Evolutionary conservation across 30 jellyfish, hydroid and myxozoan genomes (phyloP), one percentile per base, ranked within the genome.

Genomic region (Aurelia aurita): DNA sequence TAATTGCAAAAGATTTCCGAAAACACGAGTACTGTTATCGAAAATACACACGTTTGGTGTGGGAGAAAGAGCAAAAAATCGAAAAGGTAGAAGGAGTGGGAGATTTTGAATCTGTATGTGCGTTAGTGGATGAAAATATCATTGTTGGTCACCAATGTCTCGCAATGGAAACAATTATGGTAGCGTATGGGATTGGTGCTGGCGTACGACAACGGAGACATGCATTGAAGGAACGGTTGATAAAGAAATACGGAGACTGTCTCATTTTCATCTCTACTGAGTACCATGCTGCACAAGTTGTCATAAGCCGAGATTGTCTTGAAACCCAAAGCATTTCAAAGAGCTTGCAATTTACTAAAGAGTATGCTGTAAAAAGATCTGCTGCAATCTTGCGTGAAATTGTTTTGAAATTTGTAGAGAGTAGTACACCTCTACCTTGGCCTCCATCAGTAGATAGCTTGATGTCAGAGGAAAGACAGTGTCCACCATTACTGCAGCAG

Each of bases 1-100:
- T 81, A 39, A 79, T 79, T 23, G 90, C 90, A 62, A 79, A 79
- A 79, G 90, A 79, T 23, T 81, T 81, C 60, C 77, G 55, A 21
- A 81, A 81, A 29, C 85, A 81, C 77, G 78, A 53, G 3, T 29
- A 81, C 51, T 66, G 85, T 49, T 81, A 81, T 34, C 57, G 63
- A 47, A 85, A 81, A 22, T 81, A 81, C 47, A 67, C 85, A 27
- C 47, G 85, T 16, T 39, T 81, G 8, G 54, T 68, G 68, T 19
- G 91, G 49, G 54, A 81, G 54, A 44, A 49, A 21, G 77, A 46
- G n/a, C 26, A 65, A 12, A 26, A 4, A 55, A 53, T 1, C 4
- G 74, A 66, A 55, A 67, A 32, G 13, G 69, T 16, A 26, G 60
- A 65, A 5, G 91, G 49, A 47, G 21, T n/a, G 7, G 67, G 91